Base-by-base conservation (phyloP, 2,888 invertebrate species). In the Plemyria rubiginata region DNA sequence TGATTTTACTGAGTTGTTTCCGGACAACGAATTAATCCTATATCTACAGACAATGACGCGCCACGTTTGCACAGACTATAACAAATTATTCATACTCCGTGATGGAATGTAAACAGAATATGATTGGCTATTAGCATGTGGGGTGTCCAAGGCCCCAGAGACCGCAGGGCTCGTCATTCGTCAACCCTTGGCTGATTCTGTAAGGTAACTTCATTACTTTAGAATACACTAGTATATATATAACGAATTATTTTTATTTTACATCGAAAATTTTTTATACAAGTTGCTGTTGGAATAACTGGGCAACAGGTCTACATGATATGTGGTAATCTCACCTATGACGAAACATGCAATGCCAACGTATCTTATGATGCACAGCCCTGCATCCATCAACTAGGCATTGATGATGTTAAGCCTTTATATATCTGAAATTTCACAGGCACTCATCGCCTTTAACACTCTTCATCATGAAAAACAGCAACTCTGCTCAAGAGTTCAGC, bases 91-190 rank as follows among this genome's bases (percentile, higher is more conserved):
- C 92, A 92, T 91, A 87, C 87, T 84, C 87, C 77, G 79, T 88
- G 92, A 92, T 92, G 92, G 88, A 92, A 92, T 92, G 91, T 91
- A 92, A 92, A 92, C 92, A 92, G 89, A 91, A 90, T 90, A 90
- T 92, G 92, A 92, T 92, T 92, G 92, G 91, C 86, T 91, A 90
- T 92, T 90, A 91, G 84, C 88, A 88, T 89, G 88, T 80, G 77
- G 86, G 87, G 86, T 80, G 85, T 82, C 73, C 72, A 72, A 48
- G 38, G 55, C 88, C 84, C 87, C 53, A 66, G 87, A 83, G 87
- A 86, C 80, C 53, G 61, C 62, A 80, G 79, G 76, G 77, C 75
- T 70, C 8, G 22, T 70, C 66, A 69, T 38, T 16, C 62, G 64
- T 65, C 65, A 38, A 45, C 45, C 32, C 32, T 29, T 29, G 55